Base-by-base conservation (phyloP, 2,113 vertebrate genomes). In the Osmerus mordax region DNA sequence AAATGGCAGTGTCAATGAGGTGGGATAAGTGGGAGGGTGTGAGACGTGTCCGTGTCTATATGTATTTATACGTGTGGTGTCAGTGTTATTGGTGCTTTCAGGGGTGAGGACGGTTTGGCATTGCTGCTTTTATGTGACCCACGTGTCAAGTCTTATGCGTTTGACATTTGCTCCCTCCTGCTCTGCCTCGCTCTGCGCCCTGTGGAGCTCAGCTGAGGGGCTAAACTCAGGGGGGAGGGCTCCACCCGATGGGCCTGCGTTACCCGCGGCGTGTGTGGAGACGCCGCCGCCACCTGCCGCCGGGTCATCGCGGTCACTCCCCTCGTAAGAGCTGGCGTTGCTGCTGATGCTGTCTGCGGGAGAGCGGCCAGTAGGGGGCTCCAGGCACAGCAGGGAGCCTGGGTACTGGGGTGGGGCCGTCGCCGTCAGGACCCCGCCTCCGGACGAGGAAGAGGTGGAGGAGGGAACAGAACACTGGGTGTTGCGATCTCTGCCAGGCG, bases 281-380 rank as follows among this genome's bases (percentile, higher is more conserved):
- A 75, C 92, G 78, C 8, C 91, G 78, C 8, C 91, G 78, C 9
- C 92, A 75, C 82, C 84, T 0, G 41, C 77, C 11, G 59, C 67
- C 0, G 51, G 1, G 6, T 98, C 96, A 0, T 99, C 97, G 3
- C 95, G 92, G 84, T 98, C 96, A 2, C 91, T 93, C 58, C 95
- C 94, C 56, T 98, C 96, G 13, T 96, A 98, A 68, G 97, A 94
- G 87, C 96, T 96, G 78, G 94, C 92, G 14, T 94, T 96, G 91
- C 96, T 98, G 93, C 95, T 97, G 68, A 98, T 95, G 84, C 95
- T 94, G 81, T 98, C 95, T 0, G 94, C 95, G 0, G 95, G 94
- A 0, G 95, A 96, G 78, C 94, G 94, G 64, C 95, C 94, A 0
- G 93, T 94, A 9, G 83, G 86, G 32, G 95, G 93, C 81, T 98